A percentile compares a stretch with the other conserved stretches of the same genome.
These are phyloP conservation scores for Eurois occulta DNA, from an alignment of 2,888 invertebrate species.

Conservation along the genomic window DNA sequence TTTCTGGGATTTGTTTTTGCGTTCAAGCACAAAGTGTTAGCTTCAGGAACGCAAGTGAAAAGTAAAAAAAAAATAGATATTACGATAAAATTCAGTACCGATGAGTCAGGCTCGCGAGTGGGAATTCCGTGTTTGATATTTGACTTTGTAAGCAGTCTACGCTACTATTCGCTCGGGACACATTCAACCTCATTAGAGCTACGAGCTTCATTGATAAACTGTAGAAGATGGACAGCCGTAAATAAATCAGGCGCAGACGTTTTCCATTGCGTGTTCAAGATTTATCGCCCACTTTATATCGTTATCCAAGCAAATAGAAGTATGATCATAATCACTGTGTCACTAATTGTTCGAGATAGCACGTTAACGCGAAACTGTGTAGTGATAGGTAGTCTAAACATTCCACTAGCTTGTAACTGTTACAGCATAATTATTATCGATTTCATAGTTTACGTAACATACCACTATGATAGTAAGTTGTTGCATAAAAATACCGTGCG, in stretches of 20 bases:
- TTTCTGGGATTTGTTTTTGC: slow-evolving; percentile 23
- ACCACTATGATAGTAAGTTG: slow-evolving; percentile 59
- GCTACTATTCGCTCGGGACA: slow-evolving; percentile 7
- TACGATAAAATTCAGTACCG: slow-evolving; percentile 37
- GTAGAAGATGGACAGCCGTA: slow-evolving; percentile 10
- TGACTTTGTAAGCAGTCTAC: slow-evolving; percentile 34
- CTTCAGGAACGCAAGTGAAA: slow-evolving; percentile 39
- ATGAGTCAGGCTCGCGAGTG: slow-evolving; percentile 45
- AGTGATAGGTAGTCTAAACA: slow-evolving; percentile 51
- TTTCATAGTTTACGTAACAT: slow-evolving; percentile 67
- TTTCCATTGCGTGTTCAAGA: slow-evolving; percentile 49
- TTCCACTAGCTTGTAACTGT: slow-evolving; percentile 48
- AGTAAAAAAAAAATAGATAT: slow-evolving; percentile 29
- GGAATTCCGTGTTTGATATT: slow-evolving; percentile 42
- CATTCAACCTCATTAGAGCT: slow-evolving; percentile 26
- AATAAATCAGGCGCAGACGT: slow-evolving; percentile 33
- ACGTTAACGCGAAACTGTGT: slow-evolving; percentile 34
- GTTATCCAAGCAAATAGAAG: slow-evolving; percentile 51
- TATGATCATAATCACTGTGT: slow-evolving; percentile 55
- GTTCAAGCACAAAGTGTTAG: slow-evolving; percentile 9
- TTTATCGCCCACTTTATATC: slow-evolving; percentile 46
- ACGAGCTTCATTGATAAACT: slow-evolving; percentile 19
- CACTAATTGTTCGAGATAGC: slow-evolving; percentile 57
- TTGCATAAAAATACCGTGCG: slow-evolving; percentile 80
- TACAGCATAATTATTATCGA: slow-evolving; percentile 65